Evolutionary conservation across 2,797 vertebrate species (phyloP), one percentile per base, ranked within the genome.

Genomic region (Delichon dasypus): DNA sequence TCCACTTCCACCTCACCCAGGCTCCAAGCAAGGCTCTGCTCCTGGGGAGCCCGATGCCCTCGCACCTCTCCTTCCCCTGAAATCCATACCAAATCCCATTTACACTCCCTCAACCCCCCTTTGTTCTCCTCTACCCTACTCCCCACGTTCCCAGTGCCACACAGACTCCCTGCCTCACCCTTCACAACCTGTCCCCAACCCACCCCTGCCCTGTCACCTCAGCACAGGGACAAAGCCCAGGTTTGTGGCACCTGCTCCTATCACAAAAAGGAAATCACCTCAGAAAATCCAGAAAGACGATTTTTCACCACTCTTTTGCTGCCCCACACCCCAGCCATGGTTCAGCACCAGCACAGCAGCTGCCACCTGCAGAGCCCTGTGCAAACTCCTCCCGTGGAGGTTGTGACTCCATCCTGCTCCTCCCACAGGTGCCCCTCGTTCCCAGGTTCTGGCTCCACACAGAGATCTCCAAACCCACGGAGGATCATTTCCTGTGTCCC

Each of bases 391-490:
- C 29, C 68, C 25, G 23, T 13, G 68, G 29, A 40, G 44, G 51
- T 0, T 57, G 47, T 10, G 18, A 3, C 51, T 30, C 60, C 74
- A 47, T 38, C 79, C 57, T 11, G 7, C 68, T 65, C 73, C 67
- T 18, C 16, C 78, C 78, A 21, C 38, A 38, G 38, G 38, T 38
- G 38, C 38, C 38, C 38, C 38, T 38, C 38, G 4, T 7, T 30
- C 18, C 76, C 82, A 26, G 5, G 10, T 8, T 25, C 27, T 34
- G 27, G 3, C 54, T 50, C 45, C 53, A 30, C 57, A 9, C 64
- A 25, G 29, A 22, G 29, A 19, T 9, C 34, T 62, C 48, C 42
- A 48, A 3, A 18, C 6, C 7, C 66, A 11, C 0, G 10, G 47
- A 47, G 36, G 38, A 45, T 5, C 47, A 9, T 2, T 10, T n/a